Evolutionary conservation across 2,797 vertebrate genomes (phyloP), one percentile per base, ranked within the genome.

Genomic region (Mycteria americana): DNA sequence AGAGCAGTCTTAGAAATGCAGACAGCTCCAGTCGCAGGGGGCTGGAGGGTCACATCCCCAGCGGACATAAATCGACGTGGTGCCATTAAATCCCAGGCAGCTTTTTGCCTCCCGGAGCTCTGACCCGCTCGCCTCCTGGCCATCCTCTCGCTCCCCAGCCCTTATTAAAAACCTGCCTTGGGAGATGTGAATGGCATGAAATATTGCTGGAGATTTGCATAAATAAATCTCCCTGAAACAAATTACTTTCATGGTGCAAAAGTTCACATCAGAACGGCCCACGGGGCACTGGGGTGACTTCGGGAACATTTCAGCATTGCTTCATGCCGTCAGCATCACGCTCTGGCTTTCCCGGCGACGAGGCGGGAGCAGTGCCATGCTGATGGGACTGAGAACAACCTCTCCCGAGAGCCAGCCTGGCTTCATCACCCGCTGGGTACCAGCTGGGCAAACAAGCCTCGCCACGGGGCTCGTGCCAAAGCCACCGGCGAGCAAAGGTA

Each of bases 21-120:
- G 77, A 23, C 0, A 1, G 50, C 27, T 72, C 67, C 62, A n/a
- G 78, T 31, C 13, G 1, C 2, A 1, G 27, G 25, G 48, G 35
- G 59, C 25, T 54, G 33, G 35, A 37, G 19, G 67, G 88, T 87
- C 84, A 72, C 63, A 13, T 57, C 88, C 59, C 85, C 77, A 25
- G 35, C 0, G 18, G 80, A 64, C 25, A 21, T 7, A 19, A 81
- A 85, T 54, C 4, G 10, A 53, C 18, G 74, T 3, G 84, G 77
- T 84, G 67, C 39, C 81, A 48, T 85, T 57, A 85, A 85, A 83
- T 37, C 28, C 72, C 85, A 35, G 27, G 70, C 84, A 79, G 93
- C 35, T 76, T 73, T 68, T 76, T 0, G 0, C 6, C 15, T 30
- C 77, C 70, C 0, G 0, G 67, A 85, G 73, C 60, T 1, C 46